Evolutionary conservation across 2,797 vertebrate genomes (phyloP).

Genomic region (Myotis vivesi): DNA sequence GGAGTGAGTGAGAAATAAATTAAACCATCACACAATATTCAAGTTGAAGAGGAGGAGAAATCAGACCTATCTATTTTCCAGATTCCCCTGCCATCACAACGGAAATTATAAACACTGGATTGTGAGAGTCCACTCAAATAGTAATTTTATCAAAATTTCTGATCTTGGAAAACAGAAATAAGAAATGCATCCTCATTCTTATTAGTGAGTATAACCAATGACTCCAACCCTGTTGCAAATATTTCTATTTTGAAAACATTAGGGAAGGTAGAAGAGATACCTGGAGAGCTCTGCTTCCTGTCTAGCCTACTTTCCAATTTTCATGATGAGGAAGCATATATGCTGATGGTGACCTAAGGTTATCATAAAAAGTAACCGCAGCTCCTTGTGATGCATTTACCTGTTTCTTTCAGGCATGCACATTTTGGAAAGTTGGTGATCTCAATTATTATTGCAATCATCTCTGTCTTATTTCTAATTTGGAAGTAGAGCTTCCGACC

Average conservation of each 20-base stretch:
- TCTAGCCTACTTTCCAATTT: neutral
- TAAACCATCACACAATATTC: neutral
- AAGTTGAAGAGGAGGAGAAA: neutral
- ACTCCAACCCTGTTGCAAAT: neutral
- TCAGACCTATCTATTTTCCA: neutral
- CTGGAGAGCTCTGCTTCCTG: no score
- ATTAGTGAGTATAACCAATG: neutral
- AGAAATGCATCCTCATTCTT: neutral
- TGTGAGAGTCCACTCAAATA: neutral
- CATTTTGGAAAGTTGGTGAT: neutral
- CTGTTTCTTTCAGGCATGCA: neutral
- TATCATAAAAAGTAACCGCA: neutral
- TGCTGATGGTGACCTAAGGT: neutral
- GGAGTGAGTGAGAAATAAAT: neutral
- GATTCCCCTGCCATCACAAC: neutral
- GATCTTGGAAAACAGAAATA: neutral
- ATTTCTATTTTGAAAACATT: neutral
- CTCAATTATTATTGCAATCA: neutral
- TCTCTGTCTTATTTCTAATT: neutral
- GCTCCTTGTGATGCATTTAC: neutral
- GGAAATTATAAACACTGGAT: neutral
- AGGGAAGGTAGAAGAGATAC: neutral
- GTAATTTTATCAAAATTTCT: neutral
- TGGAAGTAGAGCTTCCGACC: neutral
- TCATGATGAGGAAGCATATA: neutral